A percentile compares a stretch with the other conserved stretches of the same genome.
phyloP scores from a whole-genome alignment of 2,797 vertebrate species.

The Mormyrops boulengeri region DNA sequence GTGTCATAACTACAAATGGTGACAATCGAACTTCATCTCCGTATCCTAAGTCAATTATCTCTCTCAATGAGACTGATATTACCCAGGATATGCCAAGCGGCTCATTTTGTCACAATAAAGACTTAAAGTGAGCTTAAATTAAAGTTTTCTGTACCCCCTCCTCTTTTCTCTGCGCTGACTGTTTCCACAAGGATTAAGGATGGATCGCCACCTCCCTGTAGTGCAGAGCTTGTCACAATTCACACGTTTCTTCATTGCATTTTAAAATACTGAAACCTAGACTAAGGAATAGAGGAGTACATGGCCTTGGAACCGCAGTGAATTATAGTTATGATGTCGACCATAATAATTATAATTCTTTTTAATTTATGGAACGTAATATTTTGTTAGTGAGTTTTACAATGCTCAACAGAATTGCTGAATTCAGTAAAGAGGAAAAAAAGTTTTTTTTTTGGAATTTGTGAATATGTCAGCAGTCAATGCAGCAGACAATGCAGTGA shows the following conservation, averaged over 20 bases:
- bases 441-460: background rate
- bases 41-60: constrained; percentile 79
- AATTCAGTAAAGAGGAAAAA: background rate
- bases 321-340: background rate
- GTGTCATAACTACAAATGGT: constrained; percentile 73
- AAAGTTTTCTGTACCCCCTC: constrained; percentile 2
- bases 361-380: background rate
- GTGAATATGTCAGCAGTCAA: background rate
- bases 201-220: background rate
- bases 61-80: constrained; percentile 47
- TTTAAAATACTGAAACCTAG: background rate
- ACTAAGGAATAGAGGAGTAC: background rate
- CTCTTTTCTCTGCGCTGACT: background rate
- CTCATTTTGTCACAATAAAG: constrained; percentile 18
- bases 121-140: constrained; percentile 21
- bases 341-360: background rate
- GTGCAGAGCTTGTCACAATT: background rate
- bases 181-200: constrained; percentile 13
- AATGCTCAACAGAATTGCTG: background rate
- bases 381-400: background rate
- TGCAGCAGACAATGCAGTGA: background rate
- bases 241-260: background rate
- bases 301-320: background rate
- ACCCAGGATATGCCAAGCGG: constrained; percentile 31
- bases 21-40: constrained; percentile 85